phyloP scores from a whole-genome alignment of 2,113 vertebrate species.

The Anseranas semipalmata region DNA sequence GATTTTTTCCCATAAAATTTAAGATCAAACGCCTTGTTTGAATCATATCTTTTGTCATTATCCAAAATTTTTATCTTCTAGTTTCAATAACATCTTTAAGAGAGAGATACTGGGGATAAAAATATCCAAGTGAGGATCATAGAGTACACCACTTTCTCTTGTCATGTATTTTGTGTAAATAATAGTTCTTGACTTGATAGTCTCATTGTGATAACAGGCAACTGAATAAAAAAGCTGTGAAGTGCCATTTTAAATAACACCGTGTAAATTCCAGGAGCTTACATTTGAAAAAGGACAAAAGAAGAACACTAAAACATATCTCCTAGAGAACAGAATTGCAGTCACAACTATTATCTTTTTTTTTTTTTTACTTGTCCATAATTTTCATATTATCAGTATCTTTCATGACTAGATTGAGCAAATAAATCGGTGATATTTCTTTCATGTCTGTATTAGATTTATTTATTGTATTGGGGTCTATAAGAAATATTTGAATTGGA shows the following conservation, averaged over 20 bases:
- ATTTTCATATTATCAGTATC: not conserved
- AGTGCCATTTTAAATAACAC: not conserved
- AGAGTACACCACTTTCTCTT: not conserved
- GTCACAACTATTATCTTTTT: not conserved
- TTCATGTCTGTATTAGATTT: not conserved
- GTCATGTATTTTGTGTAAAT: conserved; percentile 35
- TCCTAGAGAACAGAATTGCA: not conserved
- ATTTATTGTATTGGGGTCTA: not conserved
- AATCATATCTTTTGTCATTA: not conserved
- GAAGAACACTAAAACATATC: not conserved
- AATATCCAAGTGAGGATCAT: not conserved
- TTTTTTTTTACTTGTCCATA: not conserved
- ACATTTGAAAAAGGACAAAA: not conserved
- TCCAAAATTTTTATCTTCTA: not conserved
- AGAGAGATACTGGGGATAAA: not conserved
- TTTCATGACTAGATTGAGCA: not conserved
- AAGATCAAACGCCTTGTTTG: not conserved
- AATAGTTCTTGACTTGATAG: not conserved
- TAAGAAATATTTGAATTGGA: not conserved
- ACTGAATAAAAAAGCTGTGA: not conserved
- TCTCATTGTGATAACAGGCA: not conserved
- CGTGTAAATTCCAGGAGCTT: not conserved
- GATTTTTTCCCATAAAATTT: not conserved
- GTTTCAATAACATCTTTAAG: not conserved
- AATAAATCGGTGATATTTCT: not conserved